Conservation (phyloP, 2,113 vertebrate genomes). For the Tenrec ecaudatus region DNA sequence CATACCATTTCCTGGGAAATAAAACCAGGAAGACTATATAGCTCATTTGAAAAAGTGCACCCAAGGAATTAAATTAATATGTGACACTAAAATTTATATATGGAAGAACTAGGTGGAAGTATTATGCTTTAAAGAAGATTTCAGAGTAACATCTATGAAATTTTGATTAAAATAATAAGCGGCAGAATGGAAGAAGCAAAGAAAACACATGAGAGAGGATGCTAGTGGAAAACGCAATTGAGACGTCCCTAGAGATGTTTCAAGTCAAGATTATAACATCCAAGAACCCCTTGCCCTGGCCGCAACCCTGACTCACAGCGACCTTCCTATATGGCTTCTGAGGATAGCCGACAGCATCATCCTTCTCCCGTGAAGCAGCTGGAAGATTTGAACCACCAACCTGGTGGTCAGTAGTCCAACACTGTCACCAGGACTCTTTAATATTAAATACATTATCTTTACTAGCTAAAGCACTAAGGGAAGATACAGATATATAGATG, state of each 20-base stretch:
- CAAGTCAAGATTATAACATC: not conserved
- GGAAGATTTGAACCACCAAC: too few species aligned
- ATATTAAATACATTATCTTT: not conserved
- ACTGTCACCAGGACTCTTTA: too few species aligned
- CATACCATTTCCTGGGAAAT: conserved; percentile 64
- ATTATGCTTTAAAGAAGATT: conserved; percentile 70
- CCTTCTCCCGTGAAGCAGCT: too few species aligned
- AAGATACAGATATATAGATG: not conserved
- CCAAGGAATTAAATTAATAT: conserved; percentile 75
- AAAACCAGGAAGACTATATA: conserved; percentile 55
- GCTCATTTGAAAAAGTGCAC: conserved; percentile 71
- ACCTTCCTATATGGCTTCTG: too few species aligned
- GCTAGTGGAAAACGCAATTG: not conserved
- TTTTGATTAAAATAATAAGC: conserved; percentile 61
- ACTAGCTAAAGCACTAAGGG: not conserved
- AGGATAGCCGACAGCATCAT: too few species aligned
- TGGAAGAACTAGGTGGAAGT: conserved; percentile 57
- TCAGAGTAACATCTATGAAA: conserved; percentile 64
- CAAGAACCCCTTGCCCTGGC: too few species aligned
- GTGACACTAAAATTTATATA: not conserved
- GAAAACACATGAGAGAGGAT: conserved; percentile 47
- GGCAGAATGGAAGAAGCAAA: conserved; percentile 57
- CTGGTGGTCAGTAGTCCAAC: too few species aligned
- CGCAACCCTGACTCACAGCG: too few species aligned
- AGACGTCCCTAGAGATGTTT: not conserved